Percentiles rank a stretch among this genome's conserved stretches.
phyloP scores from a whole-genome alignment of 30 jellyfish, hydroid and myxozoan genomes.

The Haliclystus octoradiatus region DNA sequence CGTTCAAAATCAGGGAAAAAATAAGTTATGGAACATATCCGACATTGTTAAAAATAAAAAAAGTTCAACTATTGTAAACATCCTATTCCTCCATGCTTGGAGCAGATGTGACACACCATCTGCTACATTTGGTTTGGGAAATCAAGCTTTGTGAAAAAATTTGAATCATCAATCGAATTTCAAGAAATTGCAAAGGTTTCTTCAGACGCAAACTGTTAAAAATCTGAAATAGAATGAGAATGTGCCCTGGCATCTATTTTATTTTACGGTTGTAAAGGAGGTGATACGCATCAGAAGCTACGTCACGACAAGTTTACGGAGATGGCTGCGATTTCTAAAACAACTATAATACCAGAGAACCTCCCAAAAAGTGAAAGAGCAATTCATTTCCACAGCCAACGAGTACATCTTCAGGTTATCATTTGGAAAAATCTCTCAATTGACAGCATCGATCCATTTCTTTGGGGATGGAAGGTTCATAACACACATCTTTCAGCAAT shows the following conservation, averaged over 20 bases:
- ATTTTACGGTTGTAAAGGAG: not conserved
- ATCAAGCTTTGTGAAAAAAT: not conserved
- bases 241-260: not conserved
- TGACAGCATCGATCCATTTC: not conserved
- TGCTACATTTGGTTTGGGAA: not conserved
- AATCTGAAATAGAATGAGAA: not conserved
- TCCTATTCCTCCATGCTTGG: constrained; percentile 11
- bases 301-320: not conserved
- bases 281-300: not conserved
- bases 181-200: not conserved
- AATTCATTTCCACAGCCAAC: not conserved
- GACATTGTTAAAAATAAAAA: not conserved
- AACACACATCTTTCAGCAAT: not conserved
- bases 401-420: not conserved
- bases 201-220: not conserved
- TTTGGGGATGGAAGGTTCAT: constrained; percentile 16
- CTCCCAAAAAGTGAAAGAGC: not conserved
- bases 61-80: not conserved
- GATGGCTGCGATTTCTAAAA: not conserved
- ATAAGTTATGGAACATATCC: not conserved
- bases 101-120: constrained; percentile 10
- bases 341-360: not conserved
- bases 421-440: not conserved
- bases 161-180: not conserved
- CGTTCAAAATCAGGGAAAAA: not conserved